Evolutionary conservation across 2,797 vertebrate genomes (phyloP), one percentile per base, ranked within the genome.

Genomic region (Helicolenus hilgendorfi): DNA sequence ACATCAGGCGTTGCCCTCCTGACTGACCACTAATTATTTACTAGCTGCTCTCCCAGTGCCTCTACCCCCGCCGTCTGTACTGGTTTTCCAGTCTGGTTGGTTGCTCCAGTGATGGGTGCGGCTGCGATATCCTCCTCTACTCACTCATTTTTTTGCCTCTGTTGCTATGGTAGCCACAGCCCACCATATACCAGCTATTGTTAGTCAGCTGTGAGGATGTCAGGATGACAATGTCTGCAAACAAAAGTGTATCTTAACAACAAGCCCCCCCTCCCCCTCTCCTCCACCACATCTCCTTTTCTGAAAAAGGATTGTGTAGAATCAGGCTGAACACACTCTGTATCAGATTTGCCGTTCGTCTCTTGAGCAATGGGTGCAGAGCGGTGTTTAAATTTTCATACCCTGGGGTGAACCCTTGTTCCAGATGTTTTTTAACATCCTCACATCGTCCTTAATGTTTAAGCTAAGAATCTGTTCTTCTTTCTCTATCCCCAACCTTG

Each of bases 111-210:
- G 62, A 80, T 71, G 88, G 92, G 86, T 73, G 84, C 56, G 62
- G 75, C 73, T 70, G 31, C 11, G 35, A 86, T 65, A 72, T 81
- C 73, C 33, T 89, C 64, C 56, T 85, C 73, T 69, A 72, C 82
- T 74, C 65, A 63, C 60, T 85, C 53, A 36, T 56, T 62, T 81
- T 81, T 55, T 91, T 92, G 83, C 89, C 92, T 94, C 87, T 89
- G 94, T 96, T 96, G 90, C 93, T 70, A 96, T 95, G 91, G 94
- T 35, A 95, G 87, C 91, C 84, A 81, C 79, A 74, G 76, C 77
- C 72, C 78, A 86, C 69, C 72, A 89, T 84, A 89, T 67, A 89
- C 56, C 64, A 71, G 74, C 85, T 90, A 87, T 89, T 87, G 78
- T 86, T 93, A 77, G 91, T 86, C 72, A 53, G n/a, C 35, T 59